Evolutionary conservation across 2,888 invertebrate genomes (phyloP), one percentile per base, ranked within the genome.

Genomic region (Orgyia antiqua): DNA sequence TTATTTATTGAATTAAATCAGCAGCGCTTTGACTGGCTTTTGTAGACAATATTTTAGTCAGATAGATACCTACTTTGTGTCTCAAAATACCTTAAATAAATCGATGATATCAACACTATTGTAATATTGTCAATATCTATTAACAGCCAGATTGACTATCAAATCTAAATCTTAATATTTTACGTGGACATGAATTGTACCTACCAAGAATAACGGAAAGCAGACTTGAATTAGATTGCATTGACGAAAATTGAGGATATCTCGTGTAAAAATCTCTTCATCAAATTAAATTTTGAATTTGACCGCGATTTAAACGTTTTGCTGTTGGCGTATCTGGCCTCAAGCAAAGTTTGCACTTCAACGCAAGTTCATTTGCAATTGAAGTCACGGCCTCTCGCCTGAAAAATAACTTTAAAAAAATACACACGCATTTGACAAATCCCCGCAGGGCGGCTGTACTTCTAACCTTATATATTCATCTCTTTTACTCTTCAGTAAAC

Each of bases 341-440:
- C 52, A 24, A 58, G 57, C 49, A 26, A 43, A 54, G 42, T 63
- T 60, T 55, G 51, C 65, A 58, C 58, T 59, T 47, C 46, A 51
- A 33, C 47, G 33, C 41, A 48, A 44, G 41, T 59, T 61, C 61
- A 64, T 70, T 66, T 64, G 46, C 52, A 64, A 70, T 64, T 63
- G 63, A 64, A 64, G 58, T 51, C 53, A 45, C 57, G 56, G 42
- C 54, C 42, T 54, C 42, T 42, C 36, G 33, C 32, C 41, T 39
- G 58, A 64, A 60, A 58, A 59, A 57, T 58, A 62, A 63, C 54
- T n/a, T n/a, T n/a, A n/a, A 53, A 58, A 58, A 60, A 58, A 49
- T 60, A 55, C 42, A 28, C 45, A 48, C 48, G 52, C 61, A 65
- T 71, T 71, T 69, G 65, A 65, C 62, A 73, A 71, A 69, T 68